Conservation (phyloP, 2,113 vertebrate species). For the Centrocercus urophasianus region DNA sequence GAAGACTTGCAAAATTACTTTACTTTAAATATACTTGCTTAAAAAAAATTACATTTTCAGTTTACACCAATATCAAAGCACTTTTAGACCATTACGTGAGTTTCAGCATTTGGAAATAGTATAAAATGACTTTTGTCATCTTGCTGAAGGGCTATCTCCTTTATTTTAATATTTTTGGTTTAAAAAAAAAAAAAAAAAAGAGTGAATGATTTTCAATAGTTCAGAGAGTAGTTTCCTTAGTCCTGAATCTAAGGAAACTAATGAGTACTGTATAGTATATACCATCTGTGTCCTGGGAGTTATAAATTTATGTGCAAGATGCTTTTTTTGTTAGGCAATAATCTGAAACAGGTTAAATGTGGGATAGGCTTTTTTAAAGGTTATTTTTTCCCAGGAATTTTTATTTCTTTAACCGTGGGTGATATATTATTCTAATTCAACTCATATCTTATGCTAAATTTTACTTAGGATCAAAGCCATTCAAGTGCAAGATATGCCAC, state of each 20-base stretch:
- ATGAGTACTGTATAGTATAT: slow-evolving; percentile 13
- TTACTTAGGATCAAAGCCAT: slow-evolving; percentile 96
- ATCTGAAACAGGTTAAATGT: slow-evolving; percentile 66
- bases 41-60: neutral
- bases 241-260: slow-evolving; percentile 25
- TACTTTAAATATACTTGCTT: slow-evolving; percentile 36
- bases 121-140: neutral
- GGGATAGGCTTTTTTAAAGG: slow-evolving; percentile 54
- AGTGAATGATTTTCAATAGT: slow-evolving; percentile 13
- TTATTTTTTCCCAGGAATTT: slow-evolving; percentile 51
- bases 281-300: neutral
- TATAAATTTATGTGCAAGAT: slow-evolving; percentile 38
- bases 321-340: slow-evolving; percentile 59
- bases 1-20: slow-evolving; percentile 42
- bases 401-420: slow-evolving; percentile 67
- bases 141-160: neutral
- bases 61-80: slow-evolving; percentile 6
- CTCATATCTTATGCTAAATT: slow-evolving; percentile 80
- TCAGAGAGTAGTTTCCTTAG: neutral
- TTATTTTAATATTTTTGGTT: slow-evolving; percentile 11
- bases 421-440: slow-evolving; percentile 76
- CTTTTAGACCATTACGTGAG: neutral
- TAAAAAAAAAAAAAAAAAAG: neutral
- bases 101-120: slow-evolving; percentile 11
- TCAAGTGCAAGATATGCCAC: slow-evolving; percentile 99